Percentiles rank a stretch among this genome's conserved stretches.
These are phyloP conservation scores for Penaeus vannamei DNA, from an alignment of 1,140 invertebrate species.

Conservation along the genomic window DNA sequence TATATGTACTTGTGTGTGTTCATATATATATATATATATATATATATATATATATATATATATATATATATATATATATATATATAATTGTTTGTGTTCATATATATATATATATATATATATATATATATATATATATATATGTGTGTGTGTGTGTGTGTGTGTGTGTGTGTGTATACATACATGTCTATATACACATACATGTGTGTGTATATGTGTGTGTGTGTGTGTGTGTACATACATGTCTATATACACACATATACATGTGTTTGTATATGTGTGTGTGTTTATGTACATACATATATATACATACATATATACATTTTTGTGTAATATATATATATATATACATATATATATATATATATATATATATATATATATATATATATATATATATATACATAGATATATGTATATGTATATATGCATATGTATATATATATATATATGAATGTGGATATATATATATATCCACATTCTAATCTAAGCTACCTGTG, in stretches of 20 bases:
- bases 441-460: background rate
- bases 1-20: conserved; percentile 7
- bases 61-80: background rate
- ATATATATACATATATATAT: conserved; percentile 25
- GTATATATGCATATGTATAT: background rate
- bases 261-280: background rate
- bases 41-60: too few species aligned
- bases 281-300: background rate
- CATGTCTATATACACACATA: background rate
- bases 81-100: background rate
- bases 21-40: background rate
- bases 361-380: conserved; percentile 7
- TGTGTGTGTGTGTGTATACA: background rate
- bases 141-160: background rate
- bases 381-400: too few species aligned
- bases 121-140: too few species aligned
- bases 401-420: background rate
- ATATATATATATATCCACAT: background rate
- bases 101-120: background rate
- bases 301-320: conserved; percentile 12
- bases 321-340: too few species aligned
- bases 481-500: too few species aligned
- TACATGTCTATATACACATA: too few species aligned
- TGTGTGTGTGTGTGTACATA: too few species aligned
- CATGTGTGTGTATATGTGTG: too few species aligned